A percentile compares a stretch with the other conserved stretches of the same genome.
These are phyloP conservation scores for Tyto alba DNA, from an alignment of 2,113 vertebrate genomes.

Conservation along the genomic window DNA sequence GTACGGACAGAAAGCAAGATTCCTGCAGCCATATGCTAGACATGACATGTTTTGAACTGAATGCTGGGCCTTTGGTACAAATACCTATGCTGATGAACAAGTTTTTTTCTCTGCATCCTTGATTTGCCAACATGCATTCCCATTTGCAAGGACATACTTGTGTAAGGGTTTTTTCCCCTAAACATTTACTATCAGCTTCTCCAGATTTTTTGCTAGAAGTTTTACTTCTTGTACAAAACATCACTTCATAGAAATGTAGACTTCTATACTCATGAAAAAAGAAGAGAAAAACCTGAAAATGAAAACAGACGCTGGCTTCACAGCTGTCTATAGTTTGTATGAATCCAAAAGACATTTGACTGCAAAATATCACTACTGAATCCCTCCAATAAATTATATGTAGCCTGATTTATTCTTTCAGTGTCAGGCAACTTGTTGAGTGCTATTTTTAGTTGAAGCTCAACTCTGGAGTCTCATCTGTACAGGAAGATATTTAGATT, in stretches of 20 bases:
- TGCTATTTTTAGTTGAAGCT: background rate
- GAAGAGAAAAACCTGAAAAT: rapidly evolving
- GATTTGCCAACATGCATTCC: background rate
- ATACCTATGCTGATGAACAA: rapidly evolving
- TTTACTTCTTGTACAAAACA: background rate
- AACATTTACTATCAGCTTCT: background rate
- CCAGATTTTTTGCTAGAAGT: background rate
- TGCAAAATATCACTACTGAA: background rate
- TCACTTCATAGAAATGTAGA: background rate
- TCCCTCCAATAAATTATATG: background rate
- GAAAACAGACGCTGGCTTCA: background rate
- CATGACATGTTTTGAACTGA: background rate
- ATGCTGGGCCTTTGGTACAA: background rate
- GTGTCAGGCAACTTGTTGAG: background rate
- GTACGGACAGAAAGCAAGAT: background rate
- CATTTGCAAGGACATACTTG: background rate
- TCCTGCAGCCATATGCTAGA: background rate
- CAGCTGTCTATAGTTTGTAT: background rate
- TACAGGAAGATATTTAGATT: background rate
- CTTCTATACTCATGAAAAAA: background rate
- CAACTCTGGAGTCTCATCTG: background rate
- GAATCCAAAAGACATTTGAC: background rate
- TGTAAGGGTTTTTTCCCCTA: background rate
- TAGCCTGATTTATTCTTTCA: background rate
- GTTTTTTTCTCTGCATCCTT: background rate